A percentile compares a stretch with the other conserved stretches of the same genome.
Conservation (phyloP, 2,888 invertebrate species). For the Melanophora roralis region DNA sequence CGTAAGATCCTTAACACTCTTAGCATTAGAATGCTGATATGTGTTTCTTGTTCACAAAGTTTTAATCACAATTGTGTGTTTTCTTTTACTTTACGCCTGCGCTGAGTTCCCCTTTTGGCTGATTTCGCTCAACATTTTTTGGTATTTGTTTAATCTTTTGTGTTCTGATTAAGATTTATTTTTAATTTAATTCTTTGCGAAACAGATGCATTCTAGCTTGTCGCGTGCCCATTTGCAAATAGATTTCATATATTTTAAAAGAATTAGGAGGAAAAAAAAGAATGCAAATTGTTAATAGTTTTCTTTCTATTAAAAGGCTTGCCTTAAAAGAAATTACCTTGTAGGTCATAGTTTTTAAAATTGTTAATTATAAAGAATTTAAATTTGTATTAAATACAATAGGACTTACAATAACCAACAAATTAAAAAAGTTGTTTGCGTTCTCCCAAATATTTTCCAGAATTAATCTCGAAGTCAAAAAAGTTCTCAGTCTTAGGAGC, state of each 20-base stretch:
- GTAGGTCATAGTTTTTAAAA: too few species aligned
- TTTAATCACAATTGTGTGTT: conserved; percentile 13
- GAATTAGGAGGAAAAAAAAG: too few species aligned
- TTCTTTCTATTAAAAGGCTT: too few species aligned
- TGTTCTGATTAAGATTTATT: conserved; percentile 10
- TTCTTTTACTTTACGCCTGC: conserved; percentile 31
- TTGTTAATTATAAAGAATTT: too few species aligned
- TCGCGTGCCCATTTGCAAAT: not conserved
- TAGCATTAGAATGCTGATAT: not conserved
- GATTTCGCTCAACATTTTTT: conserved; percentile 12
- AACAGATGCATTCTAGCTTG: conserved; percentile 47
- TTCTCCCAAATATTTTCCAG: too few species aligned
- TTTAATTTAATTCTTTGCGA: conserved; percentile 14
- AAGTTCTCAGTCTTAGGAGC: too few species aligned
- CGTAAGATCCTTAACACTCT: not conserved
- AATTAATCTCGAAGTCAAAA: too few species aligned
- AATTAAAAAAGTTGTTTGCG: too few species aligned
- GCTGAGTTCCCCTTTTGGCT: conserved; percentile 23
- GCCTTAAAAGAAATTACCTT: too few species aligned
- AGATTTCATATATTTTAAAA: not conserved
- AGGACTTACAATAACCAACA: too few species aligned
- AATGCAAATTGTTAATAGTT: too few species aligned
- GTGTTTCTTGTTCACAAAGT: conserved; percentile 3
- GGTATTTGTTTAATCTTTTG: not conserved
- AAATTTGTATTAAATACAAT: too few species aligned